Conservation (phyloP, 2,888 invertebrate genomes). For the Phrixothrix hirtus region DNA sequence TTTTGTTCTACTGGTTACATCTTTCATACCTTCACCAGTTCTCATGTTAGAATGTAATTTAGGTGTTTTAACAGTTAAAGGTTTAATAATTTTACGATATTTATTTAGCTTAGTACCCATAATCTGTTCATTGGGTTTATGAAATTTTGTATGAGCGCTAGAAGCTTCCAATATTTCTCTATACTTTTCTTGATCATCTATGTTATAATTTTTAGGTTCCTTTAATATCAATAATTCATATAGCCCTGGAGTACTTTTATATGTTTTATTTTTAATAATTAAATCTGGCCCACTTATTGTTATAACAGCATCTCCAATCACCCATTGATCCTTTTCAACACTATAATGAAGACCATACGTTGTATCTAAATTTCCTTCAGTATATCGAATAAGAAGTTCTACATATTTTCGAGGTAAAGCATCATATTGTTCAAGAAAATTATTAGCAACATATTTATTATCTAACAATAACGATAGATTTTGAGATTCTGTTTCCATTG, state of each 20-base stretch:
- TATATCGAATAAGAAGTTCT: not conserved
- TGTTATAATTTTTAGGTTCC: constrained; percentile 14
- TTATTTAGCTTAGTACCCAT: constrained; percentile 13
- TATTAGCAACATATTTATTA: not conserved
- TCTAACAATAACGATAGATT: not conserved
- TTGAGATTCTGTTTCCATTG: no score
- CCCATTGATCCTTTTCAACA: not conserved
- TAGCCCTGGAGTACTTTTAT: constrained; percentile 12
- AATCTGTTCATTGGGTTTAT: constrained; percentile 8
- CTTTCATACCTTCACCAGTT: not conserved
- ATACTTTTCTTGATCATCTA: constrained; percentile 21
- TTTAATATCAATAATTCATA: constrained; percentile 15
- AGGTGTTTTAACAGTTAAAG: not conserved
- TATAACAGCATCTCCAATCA: constrained; percentile 4
- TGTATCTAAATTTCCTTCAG: not conserved
- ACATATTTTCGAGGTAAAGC: not conserved
- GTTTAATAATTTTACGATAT: constrained; percentile 24
- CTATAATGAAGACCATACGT: constrained; percentile 4
- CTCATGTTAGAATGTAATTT: no score
- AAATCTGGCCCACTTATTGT: not conserved
- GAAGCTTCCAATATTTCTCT: constrained; percentile 16
- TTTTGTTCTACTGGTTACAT: constrained; percentile 4
- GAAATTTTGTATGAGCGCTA: constrained; percentile 19
- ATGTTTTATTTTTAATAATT: constrained; percentile 21
- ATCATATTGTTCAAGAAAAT: constrained; percentile 8